Percentiles rank a stretch among this genome's conserved stretches.
Conservation (phyloP, 2,797 vertebrate species). For the Gobionotothen gibberifrons region DNA sequence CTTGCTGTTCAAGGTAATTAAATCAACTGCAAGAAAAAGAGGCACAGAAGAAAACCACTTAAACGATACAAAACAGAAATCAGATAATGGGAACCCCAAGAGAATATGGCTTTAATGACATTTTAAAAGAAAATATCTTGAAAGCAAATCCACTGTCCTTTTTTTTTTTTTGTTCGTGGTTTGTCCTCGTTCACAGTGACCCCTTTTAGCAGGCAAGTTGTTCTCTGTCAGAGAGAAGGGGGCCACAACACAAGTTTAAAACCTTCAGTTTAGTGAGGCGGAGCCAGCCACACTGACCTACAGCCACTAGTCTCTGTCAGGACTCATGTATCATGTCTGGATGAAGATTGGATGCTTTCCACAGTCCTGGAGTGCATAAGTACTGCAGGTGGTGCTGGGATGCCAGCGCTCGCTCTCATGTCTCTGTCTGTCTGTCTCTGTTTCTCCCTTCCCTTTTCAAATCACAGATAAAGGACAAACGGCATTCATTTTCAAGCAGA, state of each 20-base stretch:
- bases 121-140: slow-evolving; percentile 72
- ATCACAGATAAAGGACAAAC: slow-evolving; percentile 67
- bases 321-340: slow-evolving; percentile 69
- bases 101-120: slow-evolving; percentile 85
- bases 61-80: slow-evolving; percentile 79
- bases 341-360: slow-evolving; percentile 72
- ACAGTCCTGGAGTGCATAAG: slow-evolving; percentile 75
- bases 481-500: slow-evolving; percentile 59
- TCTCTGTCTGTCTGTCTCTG: slow-evolving; percentile 39
- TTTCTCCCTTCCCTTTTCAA: slow-evolving; percentile 40
- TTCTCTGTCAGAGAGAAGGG: slow-evolving; percentile 51
- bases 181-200: slow-evolving; percentile 56
- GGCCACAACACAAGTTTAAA: slow-evolving; percentile 57
- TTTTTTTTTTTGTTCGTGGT: slow-evolving; percentile 26
- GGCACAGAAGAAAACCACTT: slow-evolving; percentile 80
- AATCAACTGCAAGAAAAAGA: slow-evolving; percentile 73
- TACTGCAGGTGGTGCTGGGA: slow-evolving; percentile 72
- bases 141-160: slow-evolving; percentile 67
- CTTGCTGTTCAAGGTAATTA: slow-evolving; percentile 72
- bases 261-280: slow-evolving; percentile 48
- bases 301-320: slow-evolving; percentile 63
- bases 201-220: slow-evolving; percentile 68
- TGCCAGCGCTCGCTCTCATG: slow-evolving; percentile 45
- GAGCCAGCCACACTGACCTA: slow-evolving; percentile 49
- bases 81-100: slow-evolving; percentile 75